Conservation (phyloP, 2,797 vertebrate genomes). For the Avahi laniger region DNA sequence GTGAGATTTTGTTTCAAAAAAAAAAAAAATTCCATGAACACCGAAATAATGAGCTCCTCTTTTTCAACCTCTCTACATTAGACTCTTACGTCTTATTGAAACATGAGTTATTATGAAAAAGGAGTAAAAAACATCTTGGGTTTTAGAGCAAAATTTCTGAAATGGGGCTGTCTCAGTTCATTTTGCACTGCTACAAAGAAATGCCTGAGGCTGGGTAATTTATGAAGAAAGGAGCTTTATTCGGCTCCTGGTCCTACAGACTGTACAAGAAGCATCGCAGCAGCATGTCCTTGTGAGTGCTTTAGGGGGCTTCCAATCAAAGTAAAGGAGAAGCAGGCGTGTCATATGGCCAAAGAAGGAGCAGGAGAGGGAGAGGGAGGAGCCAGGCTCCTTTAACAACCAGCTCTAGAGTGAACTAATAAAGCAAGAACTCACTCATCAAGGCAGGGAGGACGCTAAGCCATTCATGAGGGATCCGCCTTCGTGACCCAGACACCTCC, state of each 20-base stretch:
- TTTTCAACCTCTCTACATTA: neutral
- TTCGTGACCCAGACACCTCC: neutral
- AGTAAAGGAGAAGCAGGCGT: neutral
- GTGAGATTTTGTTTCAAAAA: too few relatives aligned
- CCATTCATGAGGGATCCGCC: too few relatives aligned
- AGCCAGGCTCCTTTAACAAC: neutral
- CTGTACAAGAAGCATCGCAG: neutral
- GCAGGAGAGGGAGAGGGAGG: neutral
- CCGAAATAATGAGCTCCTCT: neutral
- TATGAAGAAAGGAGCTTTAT: too few relatives aligned
- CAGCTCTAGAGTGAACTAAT: neutral
- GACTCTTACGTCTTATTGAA: neutral
- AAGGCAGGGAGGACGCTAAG: neutral
- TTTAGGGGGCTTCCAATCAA: neutral
- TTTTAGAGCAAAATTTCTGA: neutral
- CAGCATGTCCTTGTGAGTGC: neutral
- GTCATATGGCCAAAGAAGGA: neutral
- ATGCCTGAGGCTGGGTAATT: neutral
- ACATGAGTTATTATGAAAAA: neutral
- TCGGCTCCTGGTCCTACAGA: neutral
- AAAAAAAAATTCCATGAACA: too few relatives aligned
- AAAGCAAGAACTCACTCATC: neutral
- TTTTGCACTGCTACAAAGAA: neutral
- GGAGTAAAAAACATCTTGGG: neutral
- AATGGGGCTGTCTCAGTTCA: neutral